Conservation (phyloP, 1,140 invertebrate genomes). For the Neodiprion pinetum region DNA sequence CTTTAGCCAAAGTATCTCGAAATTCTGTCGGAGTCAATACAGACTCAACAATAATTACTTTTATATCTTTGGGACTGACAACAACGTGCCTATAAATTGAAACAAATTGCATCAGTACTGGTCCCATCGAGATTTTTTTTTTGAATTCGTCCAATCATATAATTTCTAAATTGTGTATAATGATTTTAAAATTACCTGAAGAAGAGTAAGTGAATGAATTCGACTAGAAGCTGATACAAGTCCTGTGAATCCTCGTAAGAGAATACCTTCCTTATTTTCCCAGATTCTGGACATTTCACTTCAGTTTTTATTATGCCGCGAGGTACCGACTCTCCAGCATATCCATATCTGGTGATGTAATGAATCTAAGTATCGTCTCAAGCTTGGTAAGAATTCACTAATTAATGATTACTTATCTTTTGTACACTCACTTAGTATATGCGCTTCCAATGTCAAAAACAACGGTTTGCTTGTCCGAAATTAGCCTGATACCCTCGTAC, state of each 20-base stretch:
- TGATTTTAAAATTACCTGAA: slow-evolving; percentile 72
- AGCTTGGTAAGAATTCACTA: slow-evolving; percentile 10
- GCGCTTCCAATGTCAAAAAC: slow-evolving; percentile 90
- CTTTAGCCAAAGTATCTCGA: slow-evolving; percentile 86
- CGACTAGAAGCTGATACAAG: slow-evolving; percentile 84
- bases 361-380: slow-evolving; percentile 21
- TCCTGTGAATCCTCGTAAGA: slow-evolving; percentile 77
- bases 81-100: slow-evolving; percentile 75
- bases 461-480: slow-evolving; percentile 86
- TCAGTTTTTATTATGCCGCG: slow-evolving; percentile 85
- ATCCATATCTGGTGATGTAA: slow-evolving; percentile 78
- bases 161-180: neutral
- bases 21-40: slow-evolving; percentile 82
- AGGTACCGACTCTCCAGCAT: slow-evolving; percentile 86
- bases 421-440: slow-evolving; percentile 85
- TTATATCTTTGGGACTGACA: slow-evolving; percentile 91
- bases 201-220: slow-evolving; percentile 88
- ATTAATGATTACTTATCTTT: slow-evolving; percentile 10
- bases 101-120: slow-evolving; percentile 6
- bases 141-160: slow-evolving; percentile 14
- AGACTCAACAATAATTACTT: slow-evolving; percentile 91
- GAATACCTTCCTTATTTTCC: slow-evolving; percentile 71
- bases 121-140: slow-evolving; percentile 22
- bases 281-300: slow-evolving; percentile 72
- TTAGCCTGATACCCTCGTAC: slow-evolving; percentile 80